A percentile compares a stretch with the other conserved stretches of the same genome.
Evolutionary conservation across 2,888 invertebrate genomes (phyloP).

Genomic region (Athripsodes cinereus): DNA sequence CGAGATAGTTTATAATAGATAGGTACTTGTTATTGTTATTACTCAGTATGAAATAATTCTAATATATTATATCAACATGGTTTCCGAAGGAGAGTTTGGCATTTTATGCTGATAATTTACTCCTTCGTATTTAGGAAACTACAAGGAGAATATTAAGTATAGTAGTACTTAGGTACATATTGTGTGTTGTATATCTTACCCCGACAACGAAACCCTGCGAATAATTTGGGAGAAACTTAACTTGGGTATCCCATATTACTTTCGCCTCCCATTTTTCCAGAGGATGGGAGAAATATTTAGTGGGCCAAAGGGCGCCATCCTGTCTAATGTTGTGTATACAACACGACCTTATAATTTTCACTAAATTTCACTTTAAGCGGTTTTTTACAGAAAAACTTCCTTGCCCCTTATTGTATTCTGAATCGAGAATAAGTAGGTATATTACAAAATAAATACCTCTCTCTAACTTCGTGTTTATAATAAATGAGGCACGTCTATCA

Average conservation of each 20-base stretch:
- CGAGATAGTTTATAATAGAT: no score
- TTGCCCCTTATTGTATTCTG: no score
- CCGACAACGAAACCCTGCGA: background rate
- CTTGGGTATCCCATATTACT: background rate
- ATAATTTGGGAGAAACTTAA: background rate
- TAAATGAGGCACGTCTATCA: no score
- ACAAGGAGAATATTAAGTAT: conserved; percentile 2
- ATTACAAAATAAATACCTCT: no score
- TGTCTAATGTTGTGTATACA: conserved; percentile 1
- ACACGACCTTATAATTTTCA: background rate
- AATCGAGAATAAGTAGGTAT: no score
- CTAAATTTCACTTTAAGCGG: conserved; percentile 1
- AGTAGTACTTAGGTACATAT: background rate
- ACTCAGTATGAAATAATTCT: no score
- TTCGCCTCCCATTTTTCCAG: background rate
- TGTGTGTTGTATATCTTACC: background rate
- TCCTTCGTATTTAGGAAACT: background rate
- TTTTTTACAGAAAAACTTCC: background rate
- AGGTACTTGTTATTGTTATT: no score
- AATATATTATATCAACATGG: background rate
- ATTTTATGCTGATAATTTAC: background rate
- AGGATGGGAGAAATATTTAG: conserved; percentile 3
- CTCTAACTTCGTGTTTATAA: no score
- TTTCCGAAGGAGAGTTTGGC: background rate
- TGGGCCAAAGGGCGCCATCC: conserved; percentile 1